Conservation (phyloP, 2,888 invertebrate genomes). For the Odontomyia ornata region DNA sequence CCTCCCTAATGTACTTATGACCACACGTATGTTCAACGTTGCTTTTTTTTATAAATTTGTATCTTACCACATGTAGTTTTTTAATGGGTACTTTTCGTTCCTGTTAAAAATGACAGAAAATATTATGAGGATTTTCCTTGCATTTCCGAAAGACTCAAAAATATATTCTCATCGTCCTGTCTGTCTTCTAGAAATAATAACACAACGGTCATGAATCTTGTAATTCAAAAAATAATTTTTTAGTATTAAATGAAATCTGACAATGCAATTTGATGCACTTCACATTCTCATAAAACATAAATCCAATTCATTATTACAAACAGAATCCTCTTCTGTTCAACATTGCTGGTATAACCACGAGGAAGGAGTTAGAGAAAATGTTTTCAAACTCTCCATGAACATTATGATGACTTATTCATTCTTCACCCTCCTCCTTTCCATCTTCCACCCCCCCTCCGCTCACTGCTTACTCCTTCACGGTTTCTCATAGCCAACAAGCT, state of each 20-base stretch:
- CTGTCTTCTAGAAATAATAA: neutral
- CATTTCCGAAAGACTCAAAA: too few relatives aligned
- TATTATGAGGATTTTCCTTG: too few relatives aligned
- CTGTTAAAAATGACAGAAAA: too few relatives aligned
- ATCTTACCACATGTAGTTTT: too few relatives aligned
- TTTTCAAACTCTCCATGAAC: neutral
- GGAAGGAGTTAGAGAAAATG: neutral
- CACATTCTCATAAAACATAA: neutral
- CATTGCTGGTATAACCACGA: neutral
- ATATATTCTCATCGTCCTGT: too few relatives aligned
- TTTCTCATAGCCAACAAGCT: neutral
- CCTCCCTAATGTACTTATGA: too few relatives aligned
- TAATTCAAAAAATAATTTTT: neutral
- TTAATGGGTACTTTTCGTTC: too few relatives aligned
- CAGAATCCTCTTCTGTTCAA: neutral
- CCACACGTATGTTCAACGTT: too few relatives aligned
- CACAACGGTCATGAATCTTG: neutral
- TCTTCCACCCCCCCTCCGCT: neutral
- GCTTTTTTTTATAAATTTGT: too few relatives aligned
- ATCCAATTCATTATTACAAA: neutral
- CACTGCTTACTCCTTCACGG: neutral
- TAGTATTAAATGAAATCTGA: neutral
- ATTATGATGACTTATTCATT: too few relatives aligned
- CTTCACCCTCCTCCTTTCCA: too few relatives aligned
- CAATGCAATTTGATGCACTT: conserved; percentile 1